Conservation (phyloP, 2,888 invertebrate species). For the Alitta virens region DNA sequence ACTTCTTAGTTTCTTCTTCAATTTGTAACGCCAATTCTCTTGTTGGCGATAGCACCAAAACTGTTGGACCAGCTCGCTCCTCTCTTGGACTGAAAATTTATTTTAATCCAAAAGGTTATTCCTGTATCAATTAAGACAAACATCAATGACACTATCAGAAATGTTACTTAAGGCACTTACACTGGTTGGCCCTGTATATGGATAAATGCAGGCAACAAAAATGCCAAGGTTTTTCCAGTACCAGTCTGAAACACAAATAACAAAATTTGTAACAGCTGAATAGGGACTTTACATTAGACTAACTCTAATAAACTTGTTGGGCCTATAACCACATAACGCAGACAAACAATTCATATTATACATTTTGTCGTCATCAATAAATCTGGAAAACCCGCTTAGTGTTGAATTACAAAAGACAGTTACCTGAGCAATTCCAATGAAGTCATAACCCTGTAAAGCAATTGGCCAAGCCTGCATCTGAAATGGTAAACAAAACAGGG, state of each 20-base stretch:
- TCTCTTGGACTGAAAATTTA: slow-evolving; percentile 67
- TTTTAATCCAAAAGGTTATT: too few relatives aligned
- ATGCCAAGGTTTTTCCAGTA: slow-evolving; percentile 88
- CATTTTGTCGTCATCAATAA: too few relatives aligned
- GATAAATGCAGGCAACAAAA: slow-evolving; percentile 85
- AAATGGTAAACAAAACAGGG: slow-evolving; percentile 54
- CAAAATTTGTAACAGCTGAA: too few relatives aligned
- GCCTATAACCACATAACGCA: too few relatives aligned
- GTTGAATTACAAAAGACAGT: too few relatives aligned
- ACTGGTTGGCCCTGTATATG: slow-evolving; percentile 83
- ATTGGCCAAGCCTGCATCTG: slow-evolving; percentile 95
- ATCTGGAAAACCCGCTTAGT: too few relatives aligned
- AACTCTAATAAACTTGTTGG: too few relatives aligned
- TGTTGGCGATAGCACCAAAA: slow-evolving; percentile 87
- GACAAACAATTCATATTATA: too few relatives aligned
- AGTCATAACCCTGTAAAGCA: slow-evolving; percentile 81
- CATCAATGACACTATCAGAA: background rate
- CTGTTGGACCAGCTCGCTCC: slow-evolving; percentile 77
- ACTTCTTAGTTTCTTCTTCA: slow-evolving; percentile 85
- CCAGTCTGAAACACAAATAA: slow-evolving; percentile 59
- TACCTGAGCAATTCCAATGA: slow-evolving; percentile 91
- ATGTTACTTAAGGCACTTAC: slow-evolving; percentile 39
- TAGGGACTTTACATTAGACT: too few relatives aligned
- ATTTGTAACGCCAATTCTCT: slow-evolving; percentile 91
- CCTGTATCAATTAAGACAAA: too few relatives aligned